Evolutionary conservation across 1,140 invertebrate genomes (phyloP).

Genomic region (Bombus sibiricus): DNA sequence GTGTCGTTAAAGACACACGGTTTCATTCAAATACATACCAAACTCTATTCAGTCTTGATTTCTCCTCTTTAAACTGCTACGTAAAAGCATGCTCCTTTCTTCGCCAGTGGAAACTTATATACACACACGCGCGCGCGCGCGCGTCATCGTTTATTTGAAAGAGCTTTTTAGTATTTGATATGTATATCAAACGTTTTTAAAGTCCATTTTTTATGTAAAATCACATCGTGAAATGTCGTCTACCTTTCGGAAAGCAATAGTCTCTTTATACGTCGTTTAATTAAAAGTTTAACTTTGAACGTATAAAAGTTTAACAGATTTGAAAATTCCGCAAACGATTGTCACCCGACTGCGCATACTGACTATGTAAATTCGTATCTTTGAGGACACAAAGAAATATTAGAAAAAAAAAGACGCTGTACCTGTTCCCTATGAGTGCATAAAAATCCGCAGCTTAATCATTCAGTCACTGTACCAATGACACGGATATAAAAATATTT

Average conservation of each 20-base stretch:
- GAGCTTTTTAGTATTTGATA: too few species aligned
- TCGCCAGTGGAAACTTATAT: background rate
- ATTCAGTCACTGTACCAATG: too few species aligned
- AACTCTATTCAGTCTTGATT: constrained; percentile 42
- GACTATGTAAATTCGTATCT: too few species aligned
- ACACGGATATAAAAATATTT: background rate
- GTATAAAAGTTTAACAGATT: background rate
- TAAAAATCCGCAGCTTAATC: too few species aligned
- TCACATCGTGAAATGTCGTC: background rate
- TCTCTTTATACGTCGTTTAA: too few species aligned
- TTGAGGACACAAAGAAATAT: too few species aligned
- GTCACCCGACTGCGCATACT: too few species aligned
- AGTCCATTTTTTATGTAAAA: background rate
- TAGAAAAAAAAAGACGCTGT: too few species aligned
- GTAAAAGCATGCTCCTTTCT: constrained; percentile 3
- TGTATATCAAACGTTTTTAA: too few species aligned
- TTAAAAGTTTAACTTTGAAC: too few species aligned
- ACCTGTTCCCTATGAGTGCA: too few species aligned
- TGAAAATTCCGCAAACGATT: background rate
- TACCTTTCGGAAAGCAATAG: background rate
- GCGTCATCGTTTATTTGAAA: background rate
- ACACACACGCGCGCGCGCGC: background rate
- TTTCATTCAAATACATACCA: constrained; percentile 41
- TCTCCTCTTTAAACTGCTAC: constrained; percentile 20
- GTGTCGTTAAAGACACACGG: constrained; percentile 49